A percentile compares a stretch with the other conserved stretches of the same genome.
Evolutionary conservation across 2,113 vertebrate species (phyloP).

Genomic region (Mesocricetus auratus): DNA sequence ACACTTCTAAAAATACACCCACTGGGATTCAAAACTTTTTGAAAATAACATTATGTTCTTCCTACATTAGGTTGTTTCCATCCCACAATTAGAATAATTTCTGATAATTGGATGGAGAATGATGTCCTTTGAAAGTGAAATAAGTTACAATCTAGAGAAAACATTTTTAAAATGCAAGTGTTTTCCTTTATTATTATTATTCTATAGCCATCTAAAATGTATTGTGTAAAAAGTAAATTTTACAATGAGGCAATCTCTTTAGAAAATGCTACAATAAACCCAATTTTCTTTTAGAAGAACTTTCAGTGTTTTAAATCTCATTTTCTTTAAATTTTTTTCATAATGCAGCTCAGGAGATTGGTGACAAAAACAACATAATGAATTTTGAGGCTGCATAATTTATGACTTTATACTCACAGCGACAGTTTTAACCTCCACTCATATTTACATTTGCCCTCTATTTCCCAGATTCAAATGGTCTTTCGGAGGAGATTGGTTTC

Average conservation of each 20-base stretch:
- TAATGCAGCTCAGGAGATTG: slow-evolving; percentile 80
- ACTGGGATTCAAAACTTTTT: background rate
- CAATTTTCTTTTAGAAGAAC: slow-evolving; percentile 72
- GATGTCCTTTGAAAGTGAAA: slow-evolving; percentile 63
- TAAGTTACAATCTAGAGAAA: slow-evolving; percentile 54
- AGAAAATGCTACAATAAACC: slow-evolving; percentile 75
- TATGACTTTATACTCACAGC: slow-evolving; percentile 85
- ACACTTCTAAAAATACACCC: background rate
- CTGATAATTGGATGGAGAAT: slow-evolving; percentile 23
- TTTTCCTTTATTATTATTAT: background rate
- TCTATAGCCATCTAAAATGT: slow-evolving; percentile 34
- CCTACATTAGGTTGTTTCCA: background rate
- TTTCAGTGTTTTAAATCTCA: slow-evolving; percentile 77
- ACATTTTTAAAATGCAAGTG: background rate
- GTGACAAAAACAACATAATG: slow-evolving; percentile 85
- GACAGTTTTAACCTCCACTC: slow-evolving; percentile 87
- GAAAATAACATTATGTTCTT: slow-evolving; percentile 29
- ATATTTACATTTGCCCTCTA: slow-evolving; percentile 89
- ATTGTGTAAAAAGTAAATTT: slow-evolving; percentile 60
- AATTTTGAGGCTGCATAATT: slow-evolving; percentile 85
- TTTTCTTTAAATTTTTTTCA: slow-evolving; percentile 80
- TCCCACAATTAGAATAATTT: slow-evolving; percentile 44
- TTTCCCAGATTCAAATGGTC: slow-evolving; percentile 89
- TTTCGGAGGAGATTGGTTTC: slow-evolving; percentile 90
- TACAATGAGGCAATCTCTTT: slow-evolving; percentile 57